A percentile compares a stretch with the other conserved stretches of the same genome.
Conservation (phyloP, 2,888 invertebrate genomes). For the Lamellibrachia satsuma region DNA sequence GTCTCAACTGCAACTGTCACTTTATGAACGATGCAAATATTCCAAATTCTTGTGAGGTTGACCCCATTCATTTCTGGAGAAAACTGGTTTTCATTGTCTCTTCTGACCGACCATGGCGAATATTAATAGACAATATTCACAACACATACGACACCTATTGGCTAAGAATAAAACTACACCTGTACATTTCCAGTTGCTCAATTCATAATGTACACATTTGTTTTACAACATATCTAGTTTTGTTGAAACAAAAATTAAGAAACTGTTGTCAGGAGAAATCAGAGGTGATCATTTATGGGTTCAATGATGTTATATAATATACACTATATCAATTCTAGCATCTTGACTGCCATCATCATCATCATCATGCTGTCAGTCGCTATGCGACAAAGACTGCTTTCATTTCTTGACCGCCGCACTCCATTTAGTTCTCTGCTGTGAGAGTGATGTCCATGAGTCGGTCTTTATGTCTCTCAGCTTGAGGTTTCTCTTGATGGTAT, state of each 20-base stretch:
- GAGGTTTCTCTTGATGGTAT: too few relatives aligned
- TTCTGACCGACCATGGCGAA: not conserved
- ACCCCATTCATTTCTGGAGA: too few relatives aligned
- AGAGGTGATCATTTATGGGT: not conserved
- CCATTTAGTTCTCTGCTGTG: too few relatives aligned
- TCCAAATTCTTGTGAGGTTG: not conserved
- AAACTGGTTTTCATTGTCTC: not conserved
- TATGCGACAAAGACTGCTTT: too few relatives aligned
- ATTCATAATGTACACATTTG: not conserved
- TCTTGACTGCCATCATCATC: too few relatives aligned
- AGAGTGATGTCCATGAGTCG: too few relatives aligned
- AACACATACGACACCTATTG: too few relatives aligned
- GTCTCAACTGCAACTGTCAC: slow-evolving; percentile 26
- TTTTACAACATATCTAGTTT: not conserved
- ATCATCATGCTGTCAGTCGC: too few relatives aligned
- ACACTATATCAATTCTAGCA: too few relatives aligned
- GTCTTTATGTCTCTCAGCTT: too few relatives aligned
- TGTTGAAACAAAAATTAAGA: not conserved
- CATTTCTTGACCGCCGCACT: too few relatives aligned
- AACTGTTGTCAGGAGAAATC: not conserved
- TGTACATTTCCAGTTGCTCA: not conserved
- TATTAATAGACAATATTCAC: too few relatives aligned
- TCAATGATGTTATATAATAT: not conserved
- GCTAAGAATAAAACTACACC: not conserved
- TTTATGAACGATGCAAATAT: not conserved